Conservation (phyloP, 2,888 invertebrate genomes). For the Drosophila rellima region DNA sequence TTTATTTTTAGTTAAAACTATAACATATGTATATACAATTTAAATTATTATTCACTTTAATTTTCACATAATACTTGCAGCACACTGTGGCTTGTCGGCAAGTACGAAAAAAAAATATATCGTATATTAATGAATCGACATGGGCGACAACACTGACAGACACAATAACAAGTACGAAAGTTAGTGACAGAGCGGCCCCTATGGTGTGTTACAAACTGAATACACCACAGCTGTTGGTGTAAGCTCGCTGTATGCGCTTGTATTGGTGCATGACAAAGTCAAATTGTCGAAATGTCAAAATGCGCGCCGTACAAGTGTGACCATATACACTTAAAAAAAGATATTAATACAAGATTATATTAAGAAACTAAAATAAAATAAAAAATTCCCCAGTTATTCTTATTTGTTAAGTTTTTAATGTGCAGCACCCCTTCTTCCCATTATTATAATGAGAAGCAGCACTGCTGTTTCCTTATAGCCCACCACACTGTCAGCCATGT, state of each 20-base stretch:
- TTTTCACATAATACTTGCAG: conserved; percentile 44
- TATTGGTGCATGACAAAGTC: conserved; percentile 63
- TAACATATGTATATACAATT: conserved; percentile 17
- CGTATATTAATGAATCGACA: conserved; percentile 44
- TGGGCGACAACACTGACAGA: conserved; percentile 53
- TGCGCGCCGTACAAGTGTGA: conserved; percentile 55
- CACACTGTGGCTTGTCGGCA: conserved; percentile 42
- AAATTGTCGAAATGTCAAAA: conserved; percentile 63
- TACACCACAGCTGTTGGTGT: conserved; percentile 45
- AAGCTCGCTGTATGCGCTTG: conserved; percentile 29
- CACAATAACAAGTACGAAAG: conserved; percentile 51
- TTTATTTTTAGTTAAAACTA: neutral
- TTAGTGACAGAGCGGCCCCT: conserved; percentile 53
- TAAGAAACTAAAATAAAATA: neutral
- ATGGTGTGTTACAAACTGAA: conserved; percentile 55
- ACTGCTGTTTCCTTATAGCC: conserved; percentile 42
- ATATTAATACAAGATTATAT: neutral
- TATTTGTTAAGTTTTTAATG: neutral
- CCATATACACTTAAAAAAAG: conserved; percentile 19
- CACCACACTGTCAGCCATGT: conserved; percentile 77
- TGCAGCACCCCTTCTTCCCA: too few species aligned
- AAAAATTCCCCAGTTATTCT: neutral
- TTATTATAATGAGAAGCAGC: conserved; percentile 30
- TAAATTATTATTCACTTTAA: conserved; percentile 35
- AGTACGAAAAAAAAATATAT: conserved; percentile 24